Evolutionary conservation across 2,797 vertebrate species (phyloP), one percentile per base, ranked within the genome.

Genomic region (Phoebastria nigripes): DNA sequence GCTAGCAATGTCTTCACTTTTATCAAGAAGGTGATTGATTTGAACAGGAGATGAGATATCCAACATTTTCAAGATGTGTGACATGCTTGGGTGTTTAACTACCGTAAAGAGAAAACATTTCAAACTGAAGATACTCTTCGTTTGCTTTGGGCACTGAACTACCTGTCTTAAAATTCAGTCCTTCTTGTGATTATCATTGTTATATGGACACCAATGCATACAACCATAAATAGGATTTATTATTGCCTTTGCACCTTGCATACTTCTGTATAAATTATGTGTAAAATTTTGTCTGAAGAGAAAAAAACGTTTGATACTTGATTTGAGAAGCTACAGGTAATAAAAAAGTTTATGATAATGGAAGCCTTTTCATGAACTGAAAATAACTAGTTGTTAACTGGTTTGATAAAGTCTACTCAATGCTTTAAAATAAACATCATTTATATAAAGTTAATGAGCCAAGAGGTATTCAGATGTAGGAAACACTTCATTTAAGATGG

Each of bases 401-500:
- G 6, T 66, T 76, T 79, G 65, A 61, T 87, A 58, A 88, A 81
- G 35, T 62, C 80, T 54, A 37, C 33, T 87, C 35, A 14, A 12
- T 92, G 56, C 52, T 96, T 95, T 87, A 21, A 95, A 94, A 77
- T 82, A 66, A 87, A 59, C 42, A 70, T 87, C 3, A 52, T 80
- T 91, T 89, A 42, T 87, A 63, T 58, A 47, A 90, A 93, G 70
- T 87, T 90, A 97, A 94, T 92, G 94, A 93, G n/a, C 55, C 77
- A 73, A 42, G 52, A 90, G 54, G 54, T 93, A 89, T 93, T 90
- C 90, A 90, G 44, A 70, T 70, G 54, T 70, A 82, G 51, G 58
- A 66, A 87, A 33, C 39, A 83, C 77, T 93, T 90, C 54, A 58
- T 95, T 96, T 90, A 87, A 95, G 66, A 73, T 76, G 70, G 26